A percentile compares a stretch with the other conserved stretches of the same genome.
Evolutionary conservation across 1,140 invertebrate species (phyloP).

Genomic region (Camponotus vicinus): DNA sequence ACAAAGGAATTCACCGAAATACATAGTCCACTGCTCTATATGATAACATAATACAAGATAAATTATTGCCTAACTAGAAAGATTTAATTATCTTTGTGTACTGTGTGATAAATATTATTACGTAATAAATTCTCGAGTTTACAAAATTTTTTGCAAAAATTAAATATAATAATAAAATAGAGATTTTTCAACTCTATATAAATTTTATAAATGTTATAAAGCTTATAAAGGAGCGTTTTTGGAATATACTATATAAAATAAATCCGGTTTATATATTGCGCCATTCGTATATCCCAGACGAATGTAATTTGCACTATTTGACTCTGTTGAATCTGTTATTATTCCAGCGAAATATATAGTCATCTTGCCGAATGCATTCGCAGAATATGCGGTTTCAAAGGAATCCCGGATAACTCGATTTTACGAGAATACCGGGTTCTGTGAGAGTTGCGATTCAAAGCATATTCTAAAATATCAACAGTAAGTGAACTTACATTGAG

Average conservation of each 20-base stretch:
- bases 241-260: neutral
- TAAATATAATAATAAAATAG: neutral
- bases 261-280: slow-evolving; percentile 15
- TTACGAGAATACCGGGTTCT: slow-evolving; percentile 41
- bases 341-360: slow-evolving; percentile 37
- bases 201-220: neutral
- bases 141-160: neutral
- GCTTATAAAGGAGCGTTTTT: neutral
- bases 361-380: slow-evolving; percentile 43
- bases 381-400: slow-evolving; percentile 49
- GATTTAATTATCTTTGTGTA: slow-evolving; percentile 15
- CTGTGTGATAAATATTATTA: slow-evolving; percentile 9
- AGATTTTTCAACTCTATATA: neutral
- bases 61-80: slow-evolving; percentile 1
- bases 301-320: slow-evolving; percentile 47
- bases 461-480: slow-evolving; percentile 59
- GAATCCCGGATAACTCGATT: slow-evolving; percentile 56
- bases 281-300: slow-evolving; percentile 8
- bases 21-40: neutral
- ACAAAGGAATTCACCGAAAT: slow-evolving; percentile 30
- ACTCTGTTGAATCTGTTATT: slow-evolving; percentile 42
- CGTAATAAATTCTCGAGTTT: neutral
- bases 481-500: slow-evolving; percentile 32
- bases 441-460: slow-evolving; percentile 50
- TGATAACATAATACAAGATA: slow-evolving; percentile 14